These are phyloP conservation scores for Rhombomys opimus DNA, from an alignment of 2,113 vertebrate genomes.

Conservation along the genomic window DNA sequence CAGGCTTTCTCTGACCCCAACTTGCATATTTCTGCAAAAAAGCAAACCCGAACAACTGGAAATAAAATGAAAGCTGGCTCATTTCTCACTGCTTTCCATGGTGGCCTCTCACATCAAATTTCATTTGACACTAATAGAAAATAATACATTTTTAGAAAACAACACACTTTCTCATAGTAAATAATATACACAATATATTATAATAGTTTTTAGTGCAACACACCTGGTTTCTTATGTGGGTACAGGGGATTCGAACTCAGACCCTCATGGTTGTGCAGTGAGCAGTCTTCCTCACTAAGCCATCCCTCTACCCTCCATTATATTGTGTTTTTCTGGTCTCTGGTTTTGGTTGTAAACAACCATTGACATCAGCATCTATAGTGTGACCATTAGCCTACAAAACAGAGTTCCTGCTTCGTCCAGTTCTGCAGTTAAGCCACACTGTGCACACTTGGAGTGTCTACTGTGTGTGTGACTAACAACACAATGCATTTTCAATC, in stretches of 20 bases:
- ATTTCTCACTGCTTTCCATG: neutral
- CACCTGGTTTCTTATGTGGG: neutral
- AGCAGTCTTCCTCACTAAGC: neutral
- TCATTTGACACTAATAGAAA: neutral
- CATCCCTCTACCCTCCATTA: neutral
- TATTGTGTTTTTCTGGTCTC: neutral
- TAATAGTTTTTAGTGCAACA: neutral
- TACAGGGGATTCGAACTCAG: neutral
- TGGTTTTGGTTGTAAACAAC: neutral
- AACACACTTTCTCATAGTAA: neutral
- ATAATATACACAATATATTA: neutral
- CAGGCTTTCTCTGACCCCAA: too few relatives aligned
- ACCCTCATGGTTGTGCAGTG: neutral
- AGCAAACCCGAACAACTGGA: too few relatives aligned
- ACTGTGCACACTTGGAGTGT: neutral
- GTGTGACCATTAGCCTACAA: neutral
- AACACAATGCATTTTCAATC: neutral
- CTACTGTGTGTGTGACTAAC: neutral
- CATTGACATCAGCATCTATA: fast-evolving
- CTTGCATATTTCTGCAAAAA: too few relatives aligned
- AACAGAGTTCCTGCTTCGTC: neutral
- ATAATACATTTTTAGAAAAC: neutral
- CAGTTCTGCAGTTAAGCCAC: neutral
- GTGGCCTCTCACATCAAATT: neutral
- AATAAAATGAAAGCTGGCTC: neutral